These are phyloP conservation scores for Chromis chromis DNA, from an alignment of 2,797 vertebrate species.

Conservation along the genomic window DNA sequence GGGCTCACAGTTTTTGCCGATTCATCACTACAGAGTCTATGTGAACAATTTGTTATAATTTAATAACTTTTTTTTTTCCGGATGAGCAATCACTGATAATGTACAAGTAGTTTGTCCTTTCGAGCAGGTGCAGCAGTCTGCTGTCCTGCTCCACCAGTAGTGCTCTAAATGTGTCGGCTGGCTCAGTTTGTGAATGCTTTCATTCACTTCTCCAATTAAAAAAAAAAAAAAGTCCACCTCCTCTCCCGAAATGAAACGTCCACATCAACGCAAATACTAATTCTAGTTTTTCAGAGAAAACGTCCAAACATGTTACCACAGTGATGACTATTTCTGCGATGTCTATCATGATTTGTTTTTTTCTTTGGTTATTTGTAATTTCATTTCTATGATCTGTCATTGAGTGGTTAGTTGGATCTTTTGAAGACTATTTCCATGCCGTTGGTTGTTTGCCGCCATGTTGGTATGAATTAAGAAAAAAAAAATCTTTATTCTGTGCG, in stretches of 20 bases:
- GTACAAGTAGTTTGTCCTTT: too few relatives aligned
- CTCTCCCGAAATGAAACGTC: conserved; percentile 37
- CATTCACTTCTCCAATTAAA: conserved; percentile 30
- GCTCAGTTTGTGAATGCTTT: conserved; percentile 35
- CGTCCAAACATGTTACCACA: conserved; percentile 56
- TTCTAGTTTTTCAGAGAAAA: conserved; percentile 38
- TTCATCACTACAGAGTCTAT: neutral
- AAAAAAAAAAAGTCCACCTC: neutral
- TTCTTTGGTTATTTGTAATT: conserved; percentile 37
- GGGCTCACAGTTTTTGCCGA: too few relatives aligned
- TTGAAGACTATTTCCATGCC: neutral
- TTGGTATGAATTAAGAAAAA: neutral
- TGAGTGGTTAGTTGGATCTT: conserved; percentile 45
- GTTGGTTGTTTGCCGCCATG: conserved; percentile 1
- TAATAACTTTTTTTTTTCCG: neutral
- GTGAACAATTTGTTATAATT: neutral
- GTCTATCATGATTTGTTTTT: conserved; percentile 56
- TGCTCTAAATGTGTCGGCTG: conserved; percentile 9
- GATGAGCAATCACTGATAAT: too few relatives aligned
- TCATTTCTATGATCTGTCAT: conserved; percentile 55
- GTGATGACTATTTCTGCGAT: conserved; percentile 49
- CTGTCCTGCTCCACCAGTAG: neutral
- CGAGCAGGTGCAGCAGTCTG: conserved; percentile 31
- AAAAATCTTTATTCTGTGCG: neutral
- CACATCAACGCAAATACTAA: conserved; percentile 36